Base-by-base conservation (phyloP, 2,797 vertebrate genomes). In the Gallinago nigripennis region DNA sequence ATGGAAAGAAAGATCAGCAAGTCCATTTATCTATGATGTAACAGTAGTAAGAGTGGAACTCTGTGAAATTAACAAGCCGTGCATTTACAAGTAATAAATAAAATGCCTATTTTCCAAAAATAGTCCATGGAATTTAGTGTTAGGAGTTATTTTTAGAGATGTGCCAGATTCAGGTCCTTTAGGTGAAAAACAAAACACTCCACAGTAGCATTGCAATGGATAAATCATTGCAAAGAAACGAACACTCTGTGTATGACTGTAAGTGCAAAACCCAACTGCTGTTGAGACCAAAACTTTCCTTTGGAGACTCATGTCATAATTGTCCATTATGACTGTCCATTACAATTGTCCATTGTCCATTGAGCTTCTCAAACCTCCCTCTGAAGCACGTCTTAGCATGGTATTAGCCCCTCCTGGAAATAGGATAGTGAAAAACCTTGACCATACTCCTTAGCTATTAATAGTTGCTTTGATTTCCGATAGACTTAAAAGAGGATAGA, bases 391-490 rank as follows among this genome's bases (percentile, higher is more conserved):
- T 6, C 12, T 39, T 39, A 39, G 39, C 39, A 39, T 39, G 24
- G 6, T 20, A 56, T 51, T 86, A 83, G 37, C 8, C 8, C 12
- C 8, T 82, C 24, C 33, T 68, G 53, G 41, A 96, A 89, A 93
- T 0, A 35, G 10, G 16, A 80, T 23, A 28, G 12, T 0, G 2
- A 87, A 92, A 92, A 35, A 14, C 8, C 37, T 89, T 82, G 50
- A 46, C 45, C 64, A 13, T 54, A 73, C 70, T 82, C n/a, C 65
- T 85, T 71, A 91, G 33, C 27, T 96, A 48, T 69, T 78, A 94
- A 54, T 53, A 75, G 53, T 69, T 95, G 25, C 69, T 92, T 94
- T 96, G 58, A 86, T 86, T 91, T 88, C 80, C 20, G 12, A 69
- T 19, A 72, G 72, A 94, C 50, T 81, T 91, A 65, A 75, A 94